phyloP scores from a whole-genome alignment of 2,888 invertebrate genomes.

The Tachina fera region DNA sequence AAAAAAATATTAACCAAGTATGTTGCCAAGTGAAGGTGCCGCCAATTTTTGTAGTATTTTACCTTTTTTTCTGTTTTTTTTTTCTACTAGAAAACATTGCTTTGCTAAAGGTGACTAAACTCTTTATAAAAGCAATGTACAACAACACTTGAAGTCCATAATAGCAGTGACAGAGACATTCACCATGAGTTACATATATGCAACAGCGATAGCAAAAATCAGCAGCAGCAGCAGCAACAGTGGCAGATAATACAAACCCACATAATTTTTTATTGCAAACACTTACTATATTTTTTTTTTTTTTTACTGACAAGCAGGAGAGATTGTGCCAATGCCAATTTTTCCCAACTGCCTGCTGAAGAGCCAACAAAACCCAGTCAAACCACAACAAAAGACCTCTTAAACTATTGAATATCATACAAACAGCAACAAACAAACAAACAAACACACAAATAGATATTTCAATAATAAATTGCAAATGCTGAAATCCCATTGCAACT shows the following conservation, averaged over 20 bases:
- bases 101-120: slow-evolving; percentile 65
- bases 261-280: slow-evolving; percentile 45
- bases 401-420: slow-evolving; percentile 63
- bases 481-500: slow-evolving; percentile 54
- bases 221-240: slow-evolving; percentile 4
- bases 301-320: neutral
- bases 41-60: slow-evolving; percentile 46
- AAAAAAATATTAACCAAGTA: slow-evolving; percentile 10
- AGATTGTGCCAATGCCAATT: slow-evolving; percentile 63
- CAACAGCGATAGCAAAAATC: neutral
- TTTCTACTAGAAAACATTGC: neutral
- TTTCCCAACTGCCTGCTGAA: slow-evolving; percentile 12
- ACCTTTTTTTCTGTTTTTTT: slow-evolving; percentile 4
- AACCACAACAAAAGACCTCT: slow-evolving; percentile 70
- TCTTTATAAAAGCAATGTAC: slow-evolving; percentile 29
- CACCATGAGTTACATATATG: slow-evolving; percentile 57
- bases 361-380: slow-evolving; percentile 57
- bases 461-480: slow-evolving; percentile 3
- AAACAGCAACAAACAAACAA: slow-evolving; percentile 38
- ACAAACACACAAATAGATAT: neutral
- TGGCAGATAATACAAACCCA: slow-evolving; percentile 68
- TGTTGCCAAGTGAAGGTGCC: slow-evolving; percentile 68
- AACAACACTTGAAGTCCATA: slow-evolving; percentile 25
- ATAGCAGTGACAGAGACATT: slow-evolving; percentile 64
- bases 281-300: neutral